Conservation (phyloP, 2,797 vertebrate species). For the Girardinus metallicus region DNA sequence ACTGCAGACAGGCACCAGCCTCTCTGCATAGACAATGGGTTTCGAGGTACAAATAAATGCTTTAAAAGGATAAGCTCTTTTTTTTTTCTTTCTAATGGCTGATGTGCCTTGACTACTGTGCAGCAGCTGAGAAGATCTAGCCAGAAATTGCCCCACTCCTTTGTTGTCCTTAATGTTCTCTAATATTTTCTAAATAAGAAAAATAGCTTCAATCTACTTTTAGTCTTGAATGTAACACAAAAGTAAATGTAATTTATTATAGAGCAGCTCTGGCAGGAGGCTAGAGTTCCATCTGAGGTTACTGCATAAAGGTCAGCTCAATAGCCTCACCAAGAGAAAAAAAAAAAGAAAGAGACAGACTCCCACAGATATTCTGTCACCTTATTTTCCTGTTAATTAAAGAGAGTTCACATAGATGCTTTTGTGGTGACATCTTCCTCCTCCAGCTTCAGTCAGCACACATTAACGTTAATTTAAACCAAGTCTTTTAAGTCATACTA, state of each 20-base stretch:
- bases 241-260: neutral
- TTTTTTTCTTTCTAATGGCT: neutral
- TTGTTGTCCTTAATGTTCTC: neutral
- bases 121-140: neutral
- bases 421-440: constrained; percentile 24
- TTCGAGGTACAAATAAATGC: neutral
- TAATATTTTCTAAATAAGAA: neutral
- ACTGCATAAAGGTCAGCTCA: neutral
- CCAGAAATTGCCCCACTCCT: neutral
- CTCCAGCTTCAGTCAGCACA: constrained; percentile 18
- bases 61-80: neutral
- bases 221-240: neutral
- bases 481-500: neutral
- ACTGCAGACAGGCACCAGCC: too few relatives aligned
- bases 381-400: constrained; percentile 27
- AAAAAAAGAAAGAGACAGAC: neutral
- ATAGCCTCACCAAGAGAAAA: neutral
- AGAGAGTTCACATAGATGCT: constrained; percentile 18
- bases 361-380: constrained; percentile 8
- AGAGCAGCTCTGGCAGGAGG: neutral
- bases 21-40: neutral
- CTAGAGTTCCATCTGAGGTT: neutral
- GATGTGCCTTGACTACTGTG: neutral
- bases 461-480: constrained; percentile 13
- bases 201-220: neutral